Percentiles rank a stretch among this genome's conserved stretches.
Conservation (phyloP, 2,797 vertebrate species). For the Yasuhikotakia modesta region DNA sequence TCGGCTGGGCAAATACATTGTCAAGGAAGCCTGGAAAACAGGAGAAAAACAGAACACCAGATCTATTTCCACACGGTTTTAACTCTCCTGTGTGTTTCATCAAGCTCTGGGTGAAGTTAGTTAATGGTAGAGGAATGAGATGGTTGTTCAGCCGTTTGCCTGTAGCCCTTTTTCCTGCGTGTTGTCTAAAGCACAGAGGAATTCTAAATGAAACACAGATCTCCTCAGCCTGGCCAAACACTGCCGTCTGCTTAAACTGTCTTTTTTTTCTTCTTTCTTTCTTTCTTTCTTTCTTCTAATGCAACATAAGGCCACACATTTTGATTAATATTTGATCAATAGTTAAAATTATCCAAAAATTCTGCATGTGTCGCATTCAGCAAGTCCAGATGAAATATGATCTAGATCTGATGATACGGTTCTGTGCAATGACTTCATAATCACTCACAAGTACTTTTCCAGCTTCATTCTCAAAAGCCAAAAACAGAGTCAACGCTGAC, state of each 20-base stretch:
- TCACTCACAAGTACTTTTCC: conserved; percentile 37
- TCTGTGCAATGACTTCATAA: conserved; percentile 34
- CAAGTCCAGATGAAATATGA: conserved; percentile 19
- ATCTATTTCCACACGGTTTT: conserved; percentile 23
- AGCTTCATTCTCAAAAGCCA: conserved; percentile 11
- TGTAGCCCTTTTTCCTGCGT: conserved; percentile 2
- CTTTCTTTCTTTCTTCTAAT: too few relatives aligned
- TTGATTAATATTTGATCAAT: conserved; percentile 38
- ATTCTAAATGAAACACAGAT: conserved; percentile 37
- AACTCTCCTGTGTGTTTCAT: not conserved
- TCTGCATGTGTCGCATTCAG: not conserved
- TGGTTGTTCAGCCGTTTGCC: conserved; percentile 20
- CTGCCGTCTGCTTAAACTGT: not conserved
- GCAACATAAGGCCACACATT: conserved; percentile 26
- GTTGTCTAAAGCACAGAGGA: conserved; percentile 22
- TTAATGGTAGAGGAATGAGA: conserved; percentile 42
- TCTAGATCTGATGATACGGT: conserved; percentile 15
- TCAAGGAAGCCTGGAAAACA: conserved; percentile 21
- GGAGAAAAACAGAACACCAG: conserved; percentile 14
- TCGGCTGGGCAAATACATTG: conserved; percentile 1
- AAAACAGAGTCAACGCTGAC: conserved; percentile 20
- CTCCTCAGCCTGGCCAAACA: not conserved
- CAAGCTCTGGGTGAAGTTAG: conserved; percentile 11
- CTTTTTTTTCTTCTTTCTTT: too few relatives aligned
- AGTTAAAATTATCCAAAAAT: conserved; percentile 26